These are phyloP conservation scores for Seriola rivoliana DNA, from an alignment of 2,113 vertebrate species.

Conservation along the genomic window DNA sequence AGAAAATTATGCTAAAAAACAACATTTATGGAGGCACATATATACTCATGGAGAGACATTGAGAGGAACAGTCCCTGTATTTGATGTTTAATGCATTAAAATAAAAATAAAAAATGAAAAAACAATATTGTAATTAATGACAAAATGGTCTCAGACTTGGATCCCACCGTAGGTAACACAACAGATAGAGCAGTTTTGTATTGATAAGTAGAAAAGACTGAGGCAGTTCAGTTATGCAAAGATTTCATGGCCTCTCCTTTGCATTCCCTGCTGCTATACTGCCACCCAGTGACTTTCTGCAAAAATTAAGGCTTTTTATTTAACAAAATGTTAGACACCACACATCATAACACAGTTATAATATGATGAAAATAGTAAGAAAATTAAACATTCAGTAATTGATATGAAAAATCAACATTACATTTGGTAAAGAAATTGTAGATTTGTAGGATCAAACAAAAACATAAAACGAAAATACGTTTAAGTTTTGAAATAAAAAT, in stretches of 20 bases:
- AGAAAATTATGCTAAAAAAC: background rate
- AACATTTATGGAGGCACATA: background rate
- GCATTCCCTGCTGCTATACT: slow-evolving; percentile 43
- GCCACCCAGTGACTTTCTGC: slow-evolving; percentile 54
- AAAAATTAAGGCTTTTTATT: slow-evolving; percentile 42
- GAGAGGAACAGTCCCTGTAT: background rate
- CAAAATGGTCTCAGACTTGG: too few species aligned
- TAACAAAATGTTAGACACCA: slow-evolving; percentile 1
- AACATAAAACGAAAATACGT: background rate
- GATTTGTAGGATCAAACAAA: slow-evolving; percentile 2
- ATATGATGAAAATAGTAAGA: background rate
- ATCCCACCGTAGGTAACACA: background rate
- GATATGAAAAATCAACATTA: background rate
- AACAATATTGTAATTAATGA: background rate
- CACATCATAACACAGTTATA: background rate
- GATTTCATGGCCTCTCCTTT: background rate
- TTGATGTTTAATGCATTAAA: background rate
- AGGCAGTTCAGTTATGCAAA: background rate
- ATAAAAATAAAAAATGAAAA: background rate
- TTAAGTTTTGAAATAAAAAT: background rate
- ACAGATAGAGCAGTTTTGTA: background rate
- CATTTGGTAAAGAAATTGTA: background rate
- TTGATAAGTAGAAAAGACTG: background rate
- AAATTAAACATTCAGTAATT: background rate
- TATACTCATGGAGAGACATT: background rate